Evolutionary conservation across 2,888 invertebrate species (phyloP).

Genomic region (Norana najaformis): DNA sequence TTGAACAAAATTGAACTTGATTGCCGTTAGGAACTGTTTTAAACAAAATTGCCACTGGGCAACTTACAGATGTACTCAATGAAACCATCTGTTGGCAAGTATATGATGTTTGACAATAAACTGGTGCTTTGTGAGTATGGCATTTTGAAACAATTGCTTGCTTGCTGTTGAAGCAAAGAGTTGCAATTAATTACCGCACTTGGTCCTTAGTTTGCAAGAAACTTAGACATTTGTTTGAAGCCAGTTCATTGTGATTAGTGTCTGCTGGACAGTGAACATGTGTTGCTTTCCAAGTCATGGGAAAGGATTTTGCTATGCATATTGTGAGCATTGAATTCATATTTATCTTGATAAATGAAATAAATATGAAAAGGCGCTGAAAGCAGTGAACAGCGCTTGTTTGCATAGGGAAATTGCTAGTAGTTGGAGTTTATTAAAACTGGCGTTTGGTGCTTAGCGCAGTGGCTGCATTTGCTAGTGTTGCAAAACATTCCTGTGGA

Average conservation of each 20-base stretch:
- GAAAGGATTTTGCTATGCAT: too few species aligned
- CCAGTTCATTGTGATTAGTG: not conserved
- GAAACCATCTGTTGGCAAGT: not conserved
- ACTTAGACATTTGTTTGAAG: not conserved
- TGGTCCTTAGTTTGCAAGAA: not conserved
- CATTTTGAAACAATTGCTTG: not conserved
- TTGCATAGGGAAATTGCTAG: not conserved
- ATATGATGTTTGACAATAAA: not conserved
- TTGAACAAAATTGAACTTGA: not conserved
- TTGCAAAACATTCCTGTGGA: not conserved
- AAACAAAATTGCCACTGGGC: not conserved
- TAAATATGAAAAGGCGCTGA: not conserved
- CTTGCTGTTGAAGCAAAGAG: not conserved
- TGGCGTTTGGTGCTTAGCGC: not conserved
- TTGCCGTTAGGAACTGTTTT: not conserved
- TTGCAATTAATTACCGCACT: not conserved
- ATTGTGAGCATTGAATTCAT: too few species aligned
- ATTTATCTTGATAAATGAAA: not conserved
- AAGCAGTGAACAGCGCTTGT: conserved; percentile 13
- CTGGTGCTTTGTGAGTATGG: not conserved
- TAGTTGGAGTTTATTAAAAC: not conserved
- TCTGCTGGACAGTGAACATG: not conserved
- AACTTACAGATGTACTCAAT: not conserved
- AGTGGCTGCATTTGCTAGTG: not conserved
- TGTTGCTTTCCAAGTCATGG: not conserved